Evolutionary conservation across 2,888 invertebrate genomes (phyloP), one percentile per base, ranked within the genome.

Genomic region (Protonemura montana): DNA sequence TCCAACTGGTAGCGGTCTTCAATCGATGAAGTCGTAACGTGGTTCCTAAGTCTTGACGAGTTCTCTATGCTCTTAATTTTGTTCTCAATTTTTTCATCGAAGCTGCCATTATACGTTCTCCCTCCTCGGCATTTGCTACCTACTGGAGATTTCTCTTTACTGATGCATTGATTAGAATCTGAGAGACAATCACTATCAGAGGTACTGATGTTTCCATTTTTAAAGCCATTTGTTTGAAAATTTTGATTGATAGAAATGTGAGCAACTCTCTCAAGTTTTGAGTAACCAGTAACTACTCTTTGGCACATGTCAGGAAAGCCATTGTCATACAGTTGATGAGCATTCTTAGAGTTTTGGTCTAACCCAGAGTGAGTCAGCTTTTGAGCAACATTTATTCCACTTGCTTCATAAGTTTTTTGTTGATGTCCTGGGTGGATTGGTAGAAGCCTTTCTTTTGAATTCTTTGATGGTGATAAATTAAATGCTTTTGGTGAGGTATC

Each of bases 1-100:
- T 89, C 89, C 13, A 87, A 86, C 16, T 89, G 86, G 85, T 89
- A 89, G 85, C 88, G 86, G 87, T 89, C 89, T 84, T 89, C 89
- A 10, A 89, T 29, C 10, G 59, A 29, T 5, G 85, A 28, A 35
- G 85, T 26, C n/a, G 41, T 77, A 7, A n/a, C 76, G 35, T 80
- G 41, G 35, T 81, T 42, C 25, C 29, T 26, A 25, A 76, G 26
- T 81, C 80, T 85, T 26, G 86, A 28, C 25, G 77, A 29, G 28
- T 29, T 41, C 27, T 83, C 82, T 59, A 59, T 2, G 59, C 59
- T 59, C 59, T 59, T 59, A 21, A 59, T 59, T 59, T 59, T 59
- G 1, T 59, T 59, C 59, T 59, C 59, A 59, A 59, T 59, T 59
- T 59, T 59, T 21, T 21, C 21, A 21, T 59, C 59, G 21, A 21